A percentile compares a stretch with the other conserved stretches of the same genome.
Evolutionary conservation across 2,113 vertebrate genomes (phyloP).

Genomic region (Crypturellus undulatus): DNA sequence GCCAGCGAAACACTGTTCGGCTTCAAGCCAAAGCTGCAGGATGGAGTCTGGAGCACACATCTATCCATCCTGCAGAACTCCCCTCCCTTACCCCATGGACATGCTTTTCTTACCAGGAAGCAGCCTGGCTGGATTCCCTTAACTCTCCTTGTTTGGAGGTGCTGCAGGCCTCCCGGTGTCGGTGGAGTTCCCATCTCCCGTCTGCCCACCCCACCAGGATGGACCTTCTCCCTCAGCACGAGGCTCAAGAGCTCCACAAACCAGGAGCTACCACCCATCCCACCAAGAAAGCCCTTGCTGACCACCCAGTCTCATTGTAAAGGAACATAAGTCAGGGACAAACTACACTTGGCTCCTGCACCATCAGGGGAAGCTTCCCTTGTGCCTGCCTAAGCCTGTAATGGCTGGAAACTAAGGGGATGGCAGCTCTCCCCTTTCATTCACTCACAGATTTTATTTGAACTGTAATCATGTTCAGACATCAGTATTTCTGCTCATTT

Average conservation of each 20-base stretch:
- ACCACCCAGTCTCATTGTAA: background rate
- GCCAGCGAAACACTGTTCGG: background rate
- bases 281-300: background rate
- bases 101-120: background rate
- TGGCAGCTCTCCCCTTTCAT: background rate
- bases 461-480: background rate
- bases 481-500: background rate
- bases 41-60: no score
- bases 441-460: background rate
- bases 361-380: background rate
- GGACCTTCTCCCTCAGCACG: no score
- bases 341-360: background rate
- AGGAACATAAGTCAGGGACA: background rate
- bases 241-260: no score
- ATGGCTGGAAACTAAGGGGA: background rate
- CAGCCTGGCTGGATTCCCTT: background rate
- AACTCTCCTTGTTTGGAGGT: no score
- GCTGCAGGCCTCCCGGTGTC: no score
- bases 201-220: no score
- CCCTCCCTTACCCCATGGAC: no score
- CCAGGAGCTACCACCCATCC: no score
- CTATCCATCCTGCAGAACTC: no score
- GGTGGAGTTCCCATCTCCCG: background rate
- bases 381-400: rapidly evolving
- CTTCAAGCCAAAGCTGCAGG: background rate